phyloP scores from a whole-genome alignment of 2,888 invertebrate species.

The Apocheima hispidaria region DNA sequence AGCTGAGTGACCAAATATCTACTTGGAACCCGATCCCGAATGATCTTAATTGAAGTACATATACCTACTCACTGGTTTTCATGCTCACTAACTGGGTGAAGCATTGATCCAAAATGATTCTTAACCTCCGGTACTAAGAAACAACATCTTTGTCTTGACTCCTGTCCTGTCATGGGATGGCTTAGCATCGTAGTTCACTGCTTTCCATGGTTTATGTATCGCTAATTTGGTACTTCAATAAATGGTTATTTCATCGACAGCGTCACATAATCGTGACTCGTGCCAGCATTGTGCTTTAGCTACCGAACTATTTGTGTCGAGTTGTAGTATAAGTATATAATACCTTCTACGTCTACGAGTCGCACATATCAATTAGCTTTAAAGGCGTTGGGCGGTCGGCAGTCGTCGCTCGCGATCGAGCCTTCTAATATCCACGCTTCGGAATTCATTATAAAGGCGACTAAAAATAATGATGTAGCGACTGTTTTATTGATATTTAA shows the following conservation, averaged over 20 bases:
- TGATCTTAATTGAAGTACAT: too few relatives aligned
- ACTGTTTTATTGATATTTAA: conserved; percentile 15
- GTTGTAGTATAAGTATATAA: conserved; percentile 28
- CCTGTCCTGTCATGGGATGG: too few relatives aligned
- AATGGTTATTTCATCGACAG: conserved; percentile 12
- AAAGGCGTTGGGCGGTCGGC: conserved; percentile 55
- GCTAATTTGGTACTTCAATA: background rate
- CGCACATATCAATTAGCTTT: conserved; percentile 72
- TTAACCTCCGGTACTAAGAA: too few relatives aligned
- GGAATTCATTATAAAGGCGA: conserved; percentile 34
- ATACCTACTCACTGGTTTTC: too few relatives aligned
- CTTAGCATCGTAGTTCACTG: background rate
- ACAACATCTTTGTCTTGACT: too few relatives aligned
- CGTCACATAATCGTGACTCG: conserved; percentile 60
- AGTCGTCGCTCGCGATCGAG: conserved; percentile 44
- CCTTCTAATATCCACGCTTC: conserved; percentile 31
- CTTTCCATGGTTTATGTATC: background rate
- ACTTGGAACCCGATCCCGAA: too few relatives aligned
- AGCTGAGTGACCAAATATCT: too few relatives aligned
- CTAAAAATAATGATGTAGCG: conserved; percentile 1
- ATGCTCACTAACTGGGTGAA: too few relatives aligned
- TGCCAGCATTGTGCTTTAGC: conserved; percentile 57
- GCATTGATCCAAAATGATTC: too few relatives aligned
- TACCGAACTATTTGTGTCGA: conserved; percentile 47
- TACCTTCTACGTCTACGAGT: conserved; percentile 59